Evolutionary conservation across 2,113 vertebrate species (phyloP), one percentile per base, ranked within the genome.

Genomic region (Hymenochirus boettgeri): DNA sequence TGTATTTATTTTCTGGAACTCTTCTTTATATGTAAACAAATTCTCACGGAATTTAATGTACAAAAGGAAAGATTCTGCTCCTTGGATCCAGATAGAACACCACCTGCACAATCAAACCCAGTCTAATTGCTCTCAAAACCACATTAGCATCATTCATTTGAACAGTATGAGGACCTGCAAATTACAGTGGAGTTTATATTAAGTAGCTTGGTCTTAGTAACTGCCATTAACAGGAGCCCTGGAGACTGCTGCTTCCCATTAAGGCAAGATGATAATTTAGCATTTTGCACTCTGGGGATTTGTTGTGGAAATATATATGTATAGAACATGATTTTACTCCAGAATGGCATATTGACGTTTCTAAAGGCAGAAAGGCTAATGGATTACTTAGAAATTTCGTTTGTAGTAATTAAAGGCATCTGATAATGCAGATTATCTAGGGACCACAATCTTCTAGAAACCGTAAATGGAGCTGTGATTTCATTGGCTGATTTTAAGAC

Each of bases 191-290:
- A 4, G 35, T 39, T 13, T 31, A 31, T 31, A 31, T 39, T 2
- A 39, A 13, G 5, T 13, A 17, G 37, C 37, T 15, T 10, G 29
- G 29, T 2, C 3, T 39, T 39, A 4, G 9, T 2, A 2, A 2
- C 1, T 39, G 37, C 37, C 37, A 39, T 39, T 39, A 13, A 17
- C 9, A 39, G 37, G 2, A 39, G 9, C 37, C 37, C 37, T 13
- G 15, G 37, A 12, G 37, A 13, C 11, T 13, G 6, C 11, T n/a
- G 4, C 39, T 17, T 3, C 5, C n/a, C 51, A 55, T 56, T 64
- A 46, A 42, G n/a, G 29, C 31, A 46, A 64, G 35, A 39, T 1
- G 24, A 55, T 63, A 31, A 22, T 42, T 35, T 29, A 25, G 10
- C 61, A 21, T 39, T 21, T 18, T 9, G 13, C 24, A 29, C 51